Percentiles rank a stretch among this genome's conserved stretches.
These are phyloP conservation scores for Microcaecilia unicolor DNA, from an alignment of 2,797 vertebrate species.

Conservation along the genomic window DNA sequence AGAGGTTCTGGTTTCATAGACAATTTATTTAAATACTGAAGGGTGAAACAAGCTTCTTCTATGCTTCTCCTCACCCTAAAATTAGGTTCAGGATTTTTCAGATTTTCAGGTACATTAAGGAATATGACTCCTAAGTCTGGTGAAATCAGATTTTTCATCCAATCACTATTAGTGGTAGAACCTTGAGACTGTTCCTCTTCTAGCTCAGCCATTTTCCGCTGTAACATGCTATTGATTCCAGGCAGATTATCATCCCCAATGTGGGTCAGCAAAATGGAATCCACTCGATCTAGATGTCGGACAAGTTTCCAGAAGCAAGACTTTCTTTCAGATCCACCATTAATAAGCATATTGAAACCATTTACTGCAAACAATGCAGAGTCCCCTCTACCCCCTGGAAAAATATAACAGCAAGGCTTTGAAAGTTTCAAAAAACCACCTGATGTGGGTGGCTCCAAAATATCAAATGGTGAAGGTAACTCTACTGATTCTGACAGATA, in stretches of 20 bases:
- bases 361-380: conserved; percentile 94
- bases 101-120: conserved; percentile 84
- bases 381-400: conserved; percentile 86
- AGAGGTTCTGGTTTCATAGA: conserved; percentile 84
- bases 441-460: conserved; percentile 88
- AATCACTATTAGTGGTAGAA: conserved; percentile 87
- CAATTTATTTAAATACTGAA: conserved; percentile 83
- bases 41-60: conserved; percentile 80
- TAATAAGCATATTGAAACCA: conserved; percentile 96
- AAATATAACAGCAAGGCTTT: conserved; percentile 96
- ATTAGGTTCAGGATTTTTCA: conserved; percentile 72
- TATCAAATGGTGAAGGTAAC: conserved; percentile 89
- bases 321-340: conserved; percentile 89
- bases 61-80: conserved; percentile 72
- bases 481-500: conserved; percentile 95
- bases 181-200: conserved; percentile 95
- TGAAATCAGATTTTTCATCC: conserved; percentile 96
- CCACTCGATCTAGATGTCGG: conserved; percentile 87
- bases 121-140: conserved; percentile 92
- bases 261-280: conserved; percentile 92
- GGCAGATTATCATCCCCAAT: conserved; percentile 89
- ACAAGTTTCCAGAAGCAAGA: conserved; percentile 98
- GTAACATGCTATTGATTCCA: conserved; percentile 93
- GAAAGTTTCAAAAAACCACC: conserved; percentile 94
- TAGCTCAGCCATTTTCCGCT: conserved; percentile 81